Percentiles rank a stretch among this genome's conserved stretches.
phyloP scores from a whole-genome alignment of 2,113 vertebrate genomes.

The Ceyx cyanopectus region DNA sequence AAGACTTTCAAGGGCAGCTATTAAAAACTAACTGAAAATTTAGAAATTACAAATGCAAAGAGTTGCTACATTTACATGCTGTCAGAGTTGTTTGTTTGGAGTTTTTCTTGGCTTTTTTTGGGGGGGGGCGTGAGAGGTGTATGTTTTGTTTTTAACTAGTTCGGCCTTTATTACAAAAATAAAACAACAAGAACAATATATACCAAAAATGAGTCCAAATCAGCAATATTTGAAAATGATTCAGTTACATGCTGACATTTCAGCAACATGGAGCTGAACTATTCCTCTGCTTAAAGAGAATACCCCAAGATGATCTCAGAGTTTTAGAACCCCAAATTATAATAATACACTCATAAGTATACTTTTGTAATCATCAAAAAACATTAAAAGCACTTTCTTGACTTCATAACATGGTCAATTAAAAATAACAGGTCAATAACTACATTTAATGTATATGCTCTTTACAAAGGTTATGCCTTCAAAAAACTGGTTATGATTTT shows the following conservation, averaged over 20 bases:
- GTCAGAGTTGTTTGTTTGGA: neutral
- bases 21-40: constrained; percentile 4
- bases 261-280: neutral
- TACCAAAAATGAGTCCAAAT: neutral
- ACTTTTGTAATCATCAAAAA: neutral
- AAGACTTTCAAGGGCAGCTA: neutral
- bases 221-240: neutral
- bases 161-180: constrained; percentile 3
- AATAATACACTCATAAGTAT: neutral
- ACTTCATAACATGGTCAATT: neutral
- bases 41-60: neutral
- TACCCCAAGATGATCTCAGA: neutral
- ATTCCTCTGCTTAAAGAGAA: neutral
- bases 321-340: neutral
- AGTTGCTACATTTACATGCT: constrained; percentile 23
- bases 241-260: neutral
- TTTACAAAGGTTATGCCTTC: neutral
- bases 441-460: neutral
- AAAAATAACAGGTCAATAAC: neutral
- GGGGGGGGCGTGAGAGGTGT: too few relatives aligned
- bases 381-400: neutral
- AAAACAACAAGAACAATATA: neutral
- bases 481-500: neutral
- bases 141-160: neutral
- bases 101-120: too few relatives aligned